These are phyloP conservation scores for Sciaenops ocellatus DNA, from an alignment of 2,797 vertebrate species.

Conservation along the genomic window DNA sequence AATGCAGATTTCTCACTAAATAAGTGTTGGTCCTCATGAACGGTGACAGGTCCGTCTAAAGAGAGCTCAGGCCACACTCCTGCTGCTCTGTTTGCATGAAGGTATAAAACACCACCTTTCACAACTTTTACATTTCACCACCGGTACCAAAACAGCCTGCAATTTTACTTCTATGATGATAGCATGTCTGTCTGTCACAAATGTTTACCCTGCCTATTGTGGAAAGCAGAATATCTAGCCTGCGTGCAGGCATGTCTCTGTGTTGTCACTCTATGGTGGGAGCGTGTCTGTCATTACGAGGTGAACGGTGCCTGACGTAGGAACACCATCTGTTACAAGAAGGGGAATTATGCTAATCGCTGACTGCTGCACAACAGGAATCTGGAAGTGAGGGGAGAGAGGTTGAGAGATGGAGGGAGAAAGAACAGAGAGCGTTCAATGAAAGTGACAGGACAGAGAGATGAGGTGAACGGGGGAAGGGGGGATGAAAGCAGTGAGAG, in stretches of 20 bases:
- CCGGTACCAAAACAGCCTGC: neutral
- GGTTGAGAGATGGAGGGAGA: conserved; percentile 19
- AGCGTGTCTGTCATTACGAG: conserved; percentile 35
- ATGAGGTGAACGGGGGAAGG: neutral
- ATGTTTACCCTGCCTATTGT: neutral
- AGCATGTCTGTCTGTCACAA: neutral
- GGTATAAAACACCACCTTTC: conserved; percentile 8
- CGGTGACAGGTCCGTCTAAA: conserved; percentile 23
- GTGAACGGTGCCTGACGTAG: conserved; percentile 48
- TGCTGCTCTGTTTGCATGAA: neutral
- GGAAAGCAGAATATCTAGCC: neutral
- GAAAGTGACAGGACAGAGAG: conserved; percentile 14
- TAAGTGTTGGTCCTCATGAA: conserved; percentile 24
- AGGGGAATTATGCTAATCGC: conserved; percentile 65
- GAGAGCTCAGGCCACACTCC: conserved; percentile 12
- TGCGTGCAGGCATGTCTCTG: neutral
- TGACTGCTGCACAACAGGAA: conserved; percentile 51
- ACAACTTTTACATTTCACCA: neutral
- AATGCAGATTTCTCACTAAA: conserved; percentile 45
- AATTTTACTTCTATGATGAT: neutral
- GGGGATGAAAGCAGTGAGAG: neutral
- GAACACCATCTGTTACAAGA: conserved; percentile 69
- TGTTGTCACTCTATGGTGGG: conserved; percentile 1
- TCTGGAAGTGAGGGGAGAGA: conserved; percentile 30
- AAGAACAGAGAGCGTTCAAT: neutral